Base-by-base conservation (phyloP, 2,888 invertebrate genomes). In the Coelogynopora nodosa region DNA sequence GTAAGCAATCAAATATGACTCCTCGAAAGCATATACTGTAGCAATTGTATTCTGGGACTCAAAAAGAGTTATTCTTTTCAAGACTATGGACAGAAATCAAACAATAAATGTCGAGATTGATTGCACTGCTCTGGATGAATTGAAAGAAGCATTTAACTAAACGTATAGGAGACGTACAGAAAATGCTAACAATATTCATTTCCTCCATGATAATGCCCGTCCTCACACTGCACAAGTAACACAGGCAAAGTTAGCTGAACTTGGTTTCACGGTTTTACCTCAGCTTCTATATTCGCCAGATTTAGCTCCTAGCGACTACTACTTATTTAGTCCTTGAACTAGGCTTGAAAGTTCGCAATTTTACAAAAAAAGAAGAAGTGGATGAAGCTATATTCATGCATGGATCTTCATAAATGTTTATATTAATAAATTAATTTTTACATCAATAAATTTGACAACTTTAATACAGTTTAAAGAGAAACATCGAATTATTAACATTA, bases 181-280 rank as follows among this genome's bases (percentile, higher is more conserved):
- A 74, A 26, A 74, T 74, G 74, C 74, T 74, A 74, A 74, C 74
- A 74, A 74, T 74, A 74, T 74, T 74, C 18, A 74, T 74, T 74
- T 74, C 74, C 74, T 74, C 74, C 74, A 74, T 74, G 74, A 5
- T 74, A 74, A 74, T 13, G 74, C 74, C 74, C 74, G 23, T 74
- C 74, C 27, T 74, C 74, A 74, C 74, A 74, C 74, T 74, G 74
- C 18, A n/a, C 74, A 74, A 74, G 23, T 74, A 74, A 74, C 74
- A 74, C 74, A 74, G 74, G 74, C 74, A 74, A 74, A 74, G 74
- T 74, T 74, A 74, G 74, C 18, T 74, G 5, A 13, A 74, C 49
- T 49, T 49, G 49, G 49, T 49, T 49, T 49, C 49, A 49, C 49
- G 49, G 49, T 5, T 49, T 49, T 49, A 49, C 49, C n/a, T n/a